Base-by-base conservation (phyloP, 2,888 invertebrate genomes). In the Tachystola acroxantha region DNA sequence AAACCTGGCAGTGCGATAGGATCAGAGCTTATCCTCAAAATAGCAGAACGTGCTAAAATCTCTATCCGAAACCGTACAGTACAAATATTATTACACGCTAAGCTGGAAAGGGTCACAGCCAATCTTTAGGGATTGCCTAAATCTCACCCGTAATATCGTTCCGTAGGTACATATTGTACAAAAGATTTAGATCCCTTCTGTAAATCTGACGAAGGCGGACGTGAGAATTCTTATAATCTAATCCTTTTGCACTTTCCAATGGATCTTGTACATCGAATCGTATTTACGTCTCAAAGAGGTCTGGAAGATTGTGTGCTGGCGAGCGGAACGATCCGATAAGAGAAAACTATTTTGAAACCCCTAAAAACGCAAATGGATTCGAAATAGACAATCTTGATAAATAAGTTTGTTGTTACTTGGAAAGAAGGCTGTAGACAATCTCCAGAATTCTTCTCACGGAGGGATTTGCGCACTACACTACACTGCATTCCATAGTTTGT, bases 31-130 rank as follows among this genome's bases (percentile, higher is more conserved):
- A 30, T 10, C 28, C 28, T 24, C 16, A 10, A 30, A 36, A 10
- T 22, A 25, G 4, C 33, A 2, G 13, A 36, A 40, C 36, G 36
- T 40, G 30, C 27, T 25, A 33, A 40, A 40, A 22, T 26, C 38
- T 39, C 26, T 6, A 30, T 10, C 30, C 30, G 10, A 27, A 26
- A 30, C 34, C 36, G 36, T 11, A 20, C 5, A 34, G 33, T 10
- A 62, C 63, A 73, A 73, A 73, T 70, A 73, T 69, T 69, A 64
- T 71, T 66, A 68, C 64, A 55, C 53, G 56, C 54, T 70, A 71
- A 71, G 64, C 71, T 59, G 34, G 39, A 46, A 60, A 56, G 64
- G 67, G 60, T 47, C 48, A 49, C 48, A 53, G 55, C 49, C 63
- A 64, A 65, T 69, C 59, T 59, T 48, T 53, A 49, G 46, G 45